Conservation (phyloP, 2,113 vertebrate genomes). For the Neolamprologus fasciatus region DNA sequence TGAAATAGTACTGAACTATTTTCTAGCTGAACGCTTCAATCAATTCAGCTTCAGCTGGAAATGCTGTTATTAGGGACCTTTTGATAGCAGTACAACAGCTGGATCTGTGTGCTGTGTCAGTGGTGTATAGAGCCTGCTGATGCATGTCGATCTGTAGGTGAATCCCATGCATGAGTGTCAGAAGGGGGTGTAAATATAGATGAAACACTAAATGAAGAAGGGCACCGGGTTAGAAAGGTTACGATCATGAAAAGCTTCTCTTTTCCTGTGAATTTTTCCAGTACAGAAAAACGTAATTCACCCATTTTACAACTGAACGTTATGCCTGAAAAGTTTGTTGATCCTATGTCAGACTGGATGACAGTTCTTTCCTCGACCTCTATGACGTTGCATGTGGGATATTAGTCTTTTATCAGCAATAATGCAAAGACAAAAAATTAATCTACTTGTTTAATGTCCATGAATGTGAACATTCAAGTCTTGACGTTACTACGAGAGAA, state of each 20-base stretch:
- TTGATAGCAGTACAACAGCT: slow-evolving; percentile 12
- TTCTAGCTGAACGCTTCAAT: not conserved
- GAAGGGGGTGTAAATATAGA: not conserved
- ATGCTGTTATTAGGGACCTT: not conserved
- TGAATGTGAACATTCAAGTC: not conserved
- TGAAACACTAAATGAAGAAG: not conserved
- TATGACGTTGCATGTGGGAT: not conserved
- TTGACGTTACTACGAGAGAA: not conserved
- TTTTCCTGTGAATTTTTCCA: not conserved
- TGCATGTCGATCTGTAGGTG: not conserved
- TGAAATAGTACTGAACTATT: not conserved
- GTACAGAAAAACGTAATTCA: accelerated
- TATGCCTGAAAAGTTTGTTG: not conserved
- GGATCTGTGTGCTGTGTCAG: not conserved
- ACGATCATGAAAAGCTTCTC: not conserved
- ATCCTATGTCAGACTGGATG: not conserved
- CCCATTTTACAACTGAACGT: not conserved
- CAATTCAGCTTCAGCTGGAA: slow-evolving; percentile 6
- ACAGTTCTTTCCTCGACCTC: not conserved
- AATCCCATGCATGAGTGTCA: not conserved
- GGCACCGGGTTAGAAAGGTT: not conserved
- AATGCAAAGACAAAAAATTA: not conserved
- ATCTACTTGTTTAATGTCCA: not conserved
- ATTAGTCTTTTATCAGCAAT: not conserved
- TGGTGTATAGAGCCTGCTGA: not conserved